A percentile compares a stretch with the other conserved stretches of the same genome.
Evolutionary conservation across 2,113 vertebrate genomes (phyloP).

Genomic region (Entelurus aequoreus): DNA sequence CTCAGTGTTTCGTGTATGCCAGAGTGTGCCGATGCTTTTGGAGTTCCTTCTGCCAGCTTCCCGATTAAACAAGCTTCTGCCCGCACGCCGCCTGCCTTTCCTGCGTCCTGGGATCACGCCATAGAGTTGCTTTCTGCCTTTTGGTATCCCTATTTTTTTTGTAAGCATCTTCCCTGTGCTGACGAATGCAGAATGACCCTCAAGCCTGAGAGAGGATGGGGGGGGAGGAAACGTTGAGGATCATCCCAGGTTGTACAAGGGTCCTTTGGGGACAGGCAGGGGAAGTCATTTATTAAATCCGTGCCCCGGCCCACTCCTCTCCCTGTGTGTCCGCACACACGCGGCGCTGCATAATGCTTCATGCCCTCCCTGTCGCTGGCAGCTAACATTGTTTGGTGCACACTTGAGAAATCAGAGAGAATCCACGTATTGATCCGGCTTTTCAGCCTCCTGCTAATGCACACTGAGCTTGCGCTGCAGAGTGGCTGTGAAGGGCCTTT

Average conservation of each 20-base stretch:
- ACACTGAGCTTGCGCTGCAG: slow-evolving; percentile 17
- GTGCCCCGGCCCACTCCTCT: slow-evolving; percentile 22
- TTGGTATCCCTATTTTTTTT: not conserved
- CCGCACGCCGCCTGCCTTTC: no score
- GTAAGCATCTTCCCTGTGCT: not conserved
- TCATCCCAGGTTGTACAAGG: slow-evolving; percentile 26
- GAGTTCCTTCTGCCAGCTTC: no score
- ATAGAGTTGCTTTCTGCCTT: no score
- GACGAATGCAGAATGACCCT: slow-evolving; percentile 22
- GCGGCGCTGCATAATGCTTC: slow-evolving; percentile 49
- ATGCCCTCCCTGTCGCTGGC: slow-evolving; percentile 42
- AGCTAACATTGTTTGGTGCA: slow-evolving; percentile 48
- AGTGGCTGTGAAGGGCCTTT: slow-evolving; percentile 46
- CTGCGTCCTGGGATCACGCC: no score
- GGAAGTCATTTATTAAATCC: slow-evolving; percentile 48
- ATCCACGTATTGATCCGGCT: slow-evolving; percentile 47
- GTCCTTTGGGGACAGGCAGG: slow-evolving; percentile 34
- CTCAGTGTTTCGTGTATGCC: no score
- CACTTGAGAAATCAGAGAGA: slow-evolving; percentile 46
- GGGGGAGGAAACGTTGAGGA: slow-evolving; percentile 2
- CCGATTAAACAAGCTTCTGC: no score
- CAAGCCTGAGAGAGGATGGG: not conserved
- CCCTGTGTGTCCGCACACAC: slow-evolving; percentile 25
- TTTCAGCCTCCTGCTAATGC: slow-evolving; percentile 30
- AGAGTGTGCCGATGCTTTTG: no score